A percentile compares a stretch with the other conserved stretches of the same genome.
These are phyloP conservation scores for Luperina testacea DNA, from an alignment of 2,888 invertebrate species.

Conservation along the genomic window DNA sequence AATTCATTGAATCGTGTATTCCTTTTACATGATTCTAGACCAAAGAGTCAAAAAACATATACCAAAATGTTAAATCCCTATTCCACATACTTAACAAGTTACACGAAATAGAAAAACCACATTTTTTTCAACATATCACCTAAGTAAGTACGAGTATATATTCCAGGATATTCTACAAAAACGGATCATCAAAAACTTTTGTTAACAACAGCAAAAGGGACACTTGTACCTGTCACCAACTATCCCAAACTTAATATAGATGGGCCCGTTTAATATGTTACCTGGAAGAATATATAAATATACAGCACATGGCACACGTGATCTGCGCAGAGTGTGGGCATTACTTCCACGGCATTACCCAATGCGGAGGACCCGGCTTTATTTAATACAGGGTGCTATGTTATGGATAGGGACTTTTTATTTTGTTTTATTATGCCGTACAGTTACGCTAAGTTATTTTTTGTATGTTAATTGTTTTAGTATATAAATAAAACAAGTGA, in stretches of 20 bases:
- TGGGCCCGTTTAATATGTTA: constrained; percentile 13
- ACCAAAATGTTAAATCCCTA: too few relatives aligned
- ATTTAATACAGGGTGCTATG: constrained; percentile 38
- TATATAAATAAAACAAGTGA: background rate
- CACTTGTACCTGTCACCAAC: constrained; percentile 5
- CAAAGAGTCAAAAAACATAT: too few relatives aligned
- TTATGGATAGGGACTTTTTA: background rate
- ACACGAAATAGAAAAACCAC: too few relatives aligned
- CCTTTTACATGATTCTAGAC: too few relatives aligned
- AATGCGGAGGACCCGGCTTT: constrained; percentile 47
- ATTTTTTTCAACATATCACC: too few relatives aligned
- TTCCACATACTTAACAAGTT: too few relatives aligned
- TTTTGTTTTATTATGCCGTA: background rate
- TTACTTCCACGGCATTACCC: constrained; percentile 64
- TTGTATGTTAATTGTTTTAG: background rate
- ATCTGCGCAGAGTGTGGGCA: constrained; percentile 37
- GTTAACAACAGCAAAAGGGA: background rate
- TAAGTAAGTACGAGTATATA: background rate
- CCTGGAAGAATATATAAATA: constrained; percentile 51
- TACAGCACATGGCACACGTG: constrained; percentile 52
- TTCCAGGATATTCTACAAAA: constrained; percentile 13
- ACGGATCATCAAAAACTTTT: constrained; percentile 34
- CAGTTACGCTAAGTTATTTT: background rate
- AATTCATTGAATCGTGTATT: too few relatives aligned
- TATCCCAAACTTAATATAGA: constrained; percentile 26